Base-by-base conservation (phyloP, 2,797 vertebrate species). In the Dipus sagitta region DNA sequence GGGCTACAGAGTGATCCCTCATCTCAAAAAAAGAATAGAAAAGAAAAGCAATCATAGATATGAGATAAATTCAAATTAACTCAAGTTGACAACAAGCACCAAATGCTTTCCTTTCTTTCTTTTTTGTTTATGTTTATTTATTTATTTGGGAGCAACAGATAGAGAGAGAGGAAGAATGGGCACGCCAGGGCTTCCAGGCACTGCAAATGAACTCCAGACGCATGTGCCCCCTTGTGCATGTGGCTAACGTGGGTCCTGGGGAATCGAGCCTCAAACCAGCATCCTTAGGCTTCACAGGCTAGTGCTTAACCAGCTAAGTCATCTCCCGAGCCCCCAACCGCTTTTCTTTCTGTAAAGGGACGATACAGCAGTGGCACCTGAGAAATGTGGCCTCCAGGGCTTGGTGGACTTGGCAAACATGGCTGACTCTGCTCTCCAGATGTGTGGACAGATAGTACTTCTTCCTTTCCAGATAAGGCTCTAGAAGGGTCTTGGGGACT, bases 61-160 rank as follows among this genome's bases (percentile, higher is more conserved):
- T 52, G n/a, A 94, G 21, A 75, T 70, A 74, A 87, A 82, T 58
- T 90, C 58, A 92, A 95, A 79, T 34, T 79, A 94, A 85, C 76
- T 47, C 52, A 54, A 90, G 8, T 5, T 52, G 9, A 24, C 34
- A 62, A 26, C 20, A 81, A 65, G 34, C 75, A 30, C 34, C 75
- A 67, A 82, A 75, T 6, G 54, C 54, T 32, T 90, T 80, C 78
- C 15, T 70, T 72, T 85, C 15, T 86, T n/a, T n/a, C n/a, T n/a
- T n/a, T n/a, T n/a, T n/a, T n/a, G n/a, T n/a, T n/a, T n/a, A n/a
- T n/a, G n/a, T n/a, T n/a, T n/a, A n/a, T n/a, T n/a, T n/a, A n/a
- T n/a, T n/a, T n/a, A n/a, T n/a, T n/a, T n/a, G n/a, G n/a, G n/a
- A n/a, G n/a, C n/a, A n/a, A n/a, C n/a, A n/a, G n/a, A n/a, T n/a